phyloP scores from a whole-genome alignment of 2,888 invertebrate genomes.

The Vesta saturnalis region DNA sequence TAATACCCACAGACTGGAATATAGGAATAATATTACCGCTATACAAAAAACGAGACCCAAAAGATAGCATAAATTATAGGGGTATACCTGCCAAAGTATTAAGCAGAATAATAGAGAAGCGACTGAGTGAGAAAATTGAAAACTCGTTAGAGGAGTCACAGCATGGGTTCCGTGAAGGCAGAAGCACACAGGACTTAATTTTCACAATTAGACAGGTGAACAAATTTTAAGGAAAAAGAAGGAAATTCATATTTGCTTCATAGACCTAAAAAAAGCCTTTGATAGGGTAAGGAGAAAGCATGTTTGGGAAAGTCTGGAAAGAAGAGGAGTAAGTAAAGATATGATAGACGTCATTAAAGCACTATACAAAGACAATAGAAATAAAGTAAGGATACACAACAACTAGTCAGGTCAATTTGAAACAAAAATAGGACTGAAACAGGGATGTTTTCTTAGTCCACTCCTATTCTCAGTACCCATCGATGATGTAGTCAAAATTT shows the following conservation, averaged over 20 bases:
- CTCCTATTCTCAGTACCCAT: not conserved
- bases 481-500: too few relatives aligned
- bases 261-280: too few relatives aligned
- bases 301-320: not conserved
- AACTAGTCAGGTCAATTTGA: too few relatives aligned
- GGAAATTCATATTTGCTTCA: too few relatives aligned
- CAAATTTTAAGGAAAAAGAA: not conserved
- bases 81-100: constrained; percentile 12
- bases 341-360: not conserved
- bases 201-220: not conserved
- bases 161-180: constrained; percentile 8
- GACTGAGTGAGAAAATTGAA: constrained; percentile 11
- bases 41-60: not conserved
- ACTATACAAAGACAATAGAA: not conserved
- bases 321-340: too few relatives aligned
- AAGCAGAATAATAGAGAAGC: constrained; percentile 16
- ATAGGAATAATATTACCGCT: too few relatives aligned
- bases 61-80: constrained; percentile 17
- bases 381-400: not conserved
- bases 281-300: not conserved
- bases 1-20: too few relatives aligned
- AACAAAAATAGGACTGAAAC: too few relatives aligned
- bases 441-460: not conserved
- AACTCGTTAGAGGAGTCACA: too few relatives aligned
- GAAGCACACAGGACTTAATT: not conserved